Evolutionary conservation across 2,113 vertebrate genomes (phyloP).

Genomic region (Vireo altiloquus): DNA sequence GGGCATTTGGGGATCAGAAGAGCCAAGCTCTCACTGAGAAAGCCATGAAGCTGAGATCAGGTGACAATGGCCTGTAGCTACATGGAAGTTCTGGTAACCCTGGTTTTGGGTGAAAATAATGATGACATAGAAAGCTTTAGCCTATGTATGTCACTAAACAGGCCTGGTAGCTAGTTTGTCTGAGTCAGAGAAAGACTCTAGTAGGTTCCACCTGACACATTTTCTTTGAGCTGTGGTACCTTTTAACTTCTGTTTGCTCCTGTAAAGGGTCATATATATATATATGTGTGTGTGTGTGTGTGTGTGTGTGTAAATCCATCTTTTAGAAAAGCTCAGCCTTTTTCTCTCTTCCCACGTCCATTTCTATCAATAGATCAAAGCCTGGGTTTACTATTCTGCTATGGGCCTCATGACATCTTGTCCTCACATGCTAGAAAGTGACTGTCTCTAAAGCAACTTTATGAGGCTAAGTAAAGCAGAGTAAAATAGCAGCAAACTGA

Average conservation of each 20-base stretch:
- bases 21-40: not conserved
- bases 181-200: not conserved
- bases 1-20: not conserved
- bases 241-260: not conserved
- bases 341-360: not conserved
- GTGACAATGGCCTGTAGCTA: not conserved
- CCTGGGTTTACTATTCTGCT: not conserved
- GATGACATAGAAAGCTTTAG: not conserved
- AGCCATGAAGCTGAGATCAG: not conserved
- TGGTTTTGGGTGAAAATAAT: not conserved
- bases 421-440: not conserved
- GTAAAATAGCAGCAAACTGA: not conserved
- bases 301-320: not conserved
- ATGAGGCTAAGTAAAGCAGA: not conserved
- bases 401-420: not conserved
- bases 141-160: not conserved
- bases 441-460: not conserved
- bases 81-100: not conserved
- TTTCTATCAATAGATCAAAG: not conserved
- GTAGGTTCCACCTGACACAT: not conserved
- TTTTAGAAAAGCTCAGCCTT: not conserved
- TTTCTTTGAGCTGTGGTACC: not conserved
- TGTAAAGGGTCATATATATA: not conserved
- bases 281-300: no score
- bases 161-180: not conserved